Conservation (phyloP, 1,140 invertebrate genomes). For the Ylistrum balloti region DNA sequence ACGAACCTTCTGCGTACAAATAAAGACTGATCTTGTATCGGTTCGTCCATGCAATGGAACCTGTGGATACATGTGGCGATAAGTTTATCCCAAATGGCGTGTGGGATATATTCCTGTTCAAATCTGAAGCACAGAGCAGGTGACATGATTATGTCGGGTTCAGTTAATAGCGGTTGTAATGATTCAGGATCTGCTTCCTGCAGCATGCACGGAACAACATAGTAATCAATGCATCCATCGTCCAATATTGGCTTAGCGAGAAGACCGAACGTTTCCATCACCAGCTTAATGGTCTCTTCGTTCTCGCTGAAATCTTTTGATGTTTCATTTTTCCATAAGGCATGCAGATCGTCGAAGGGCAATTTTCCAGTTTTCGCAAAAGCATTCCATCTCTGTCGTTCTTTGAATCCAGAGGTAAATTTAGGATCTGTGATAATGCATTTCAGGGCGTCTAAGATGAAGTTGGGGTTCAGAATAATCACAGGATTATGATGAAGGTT, state of each 20-base stretch:
- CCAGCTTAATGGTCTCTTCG: background rate
- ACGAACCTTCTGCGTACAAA: background rate
- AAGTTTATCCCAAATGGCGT: background rate
- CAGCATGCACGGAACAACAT: background rate
- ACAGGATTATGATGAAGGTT: background rate
- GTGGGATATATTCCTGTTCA: background rate
- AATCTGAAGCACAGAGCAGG: background rate
- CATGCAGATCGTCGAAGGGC: background rate
- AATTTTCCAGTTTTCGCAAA: background rate
- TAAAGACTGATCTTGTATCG: background rate
- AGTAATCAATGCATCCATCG: background rate
- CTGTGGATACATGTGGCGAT: background rate
- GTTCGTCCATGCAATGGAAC: background rate
- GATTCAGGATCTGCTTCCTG: background rate
- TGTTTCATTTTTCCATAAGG: background rate
- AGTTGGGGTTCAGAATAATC: background rate
- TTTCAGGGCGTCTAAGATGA: conserved; percentile 15
- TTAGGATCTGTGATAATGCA: conserved; percentile 28
- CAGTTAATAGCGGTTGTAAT: background rate
- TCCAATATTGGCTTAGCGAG: background rate
- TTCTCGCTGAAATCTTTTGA: background rate
- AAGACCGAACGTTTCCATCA: background rate
- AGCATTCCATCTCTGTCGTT: background rate
- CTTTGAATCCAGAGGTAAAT: background rate
- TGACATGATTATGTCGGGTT: background rate